phyloP scores from a whole-genome alignment of 2,113 vertebrate species.

The Fregetta grallaria region DNA sequence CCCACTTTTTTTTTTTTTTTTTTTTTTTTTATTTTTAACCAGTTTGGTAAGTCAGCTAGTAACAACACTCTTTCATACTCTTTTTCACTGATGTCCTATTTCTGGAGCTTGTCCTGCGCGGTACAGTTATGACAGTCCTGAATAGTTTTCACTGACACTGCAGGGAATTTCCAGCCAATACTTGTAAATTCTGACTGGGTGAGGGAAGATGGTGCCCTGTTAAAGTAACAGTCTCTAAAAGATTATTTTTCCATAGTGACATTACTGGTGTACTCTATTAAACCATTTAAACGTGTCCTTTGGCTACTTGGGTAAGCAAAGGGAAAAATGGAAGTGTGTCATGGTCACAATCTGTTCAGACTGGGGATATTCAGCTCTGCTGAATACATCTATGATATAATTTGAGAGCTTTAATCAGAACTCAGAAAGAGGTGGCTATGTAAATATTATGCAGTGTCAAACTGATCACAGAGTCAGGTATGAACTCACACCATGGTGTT shows the following conservation, averaged over 20 bases:
- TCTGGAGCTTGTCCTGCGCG: background rate
- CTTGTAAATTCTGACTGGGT: background rate
- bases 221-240: background rate
- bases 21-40: too few species aligned
- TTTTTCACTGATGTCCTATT: background rate
- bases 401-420: background rate
- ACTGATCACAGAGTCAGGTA: background rate
- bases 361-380: background rate
- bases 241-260: conserved; percentile 4
- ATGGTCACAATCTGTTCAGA: background rate
- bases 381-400: background rate
- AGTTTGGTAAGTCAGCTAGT: background rate
- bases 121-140: background rate
- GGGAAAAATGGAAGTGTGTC: background rate
- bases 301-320: background rate
- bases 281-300: conserved; percentile 16
- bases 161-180: background rate
- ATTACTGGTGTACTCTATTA: background rate
- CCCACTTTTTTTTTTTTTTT: too few species aligned
- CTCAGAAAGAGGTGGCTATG: background rate
- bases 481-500: conserved; percentile 23
- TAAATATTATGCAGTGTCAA: conserved; percentile 14
- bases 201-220: background rate
- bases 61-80: background rate
- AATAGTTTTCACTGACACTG: background rate